Conservation (phyloP, 2,113 vertebrate genomes). For the Brachyistius frenatus region DNA sequence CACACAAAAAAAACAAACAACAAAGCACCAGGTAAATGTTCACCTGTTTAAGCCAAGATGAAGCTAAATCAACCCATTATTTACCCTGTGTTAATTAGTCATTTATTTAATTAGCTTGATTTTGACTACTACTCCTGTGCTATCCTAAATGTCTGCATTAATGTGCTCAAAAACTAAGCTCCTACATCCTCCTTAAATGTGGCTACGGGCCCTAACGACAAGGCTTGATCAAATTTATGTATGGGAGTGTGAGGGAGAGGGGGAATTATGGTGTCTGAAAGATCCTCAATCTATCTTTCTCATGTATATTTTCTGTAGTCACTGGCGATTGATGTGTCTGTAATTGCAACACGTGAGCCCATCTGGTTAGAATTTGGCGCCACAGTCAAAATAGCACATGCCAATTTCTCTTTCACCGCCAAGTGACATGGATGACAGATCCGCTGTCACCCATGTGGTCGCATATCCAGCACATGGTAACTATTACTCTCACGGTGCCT, state of each 20-base stretch:
- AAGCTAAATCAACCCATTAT: too few species aligned
- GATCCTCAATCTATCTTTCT: slow-evolving; percentile 69
- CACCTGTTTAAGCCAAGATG: slow-evolving; percentile 3
- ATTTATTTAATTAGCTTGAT: not conserved
- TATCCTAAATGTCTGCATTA: too few species aligned
- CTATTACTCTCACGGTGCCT: slow-evolving; percentile 74
- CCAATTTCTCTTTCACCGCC: slow-evolving; percentile 77
- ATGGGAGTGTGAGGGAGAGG: slow-evolving; percentile 43
- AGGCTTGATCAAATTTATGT: slow-evolving; percentile 44
- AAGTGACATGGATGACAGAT: slow-evolving; percentile 74
- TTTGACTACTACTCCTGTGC: not conserved
- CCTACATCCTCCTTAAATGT: too few species aligned
- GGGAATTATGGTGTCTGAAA: slow-evolving; percentile 64
- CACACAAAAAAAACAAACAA: too few species aligned
- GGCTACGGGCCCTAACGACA: too few species aligned
- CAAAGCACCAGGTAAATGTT: not conserved
- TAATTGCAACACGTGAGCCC: slow-evolving; percentile 78
- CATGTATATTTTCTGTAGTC: slow-evolving; percentile 78
- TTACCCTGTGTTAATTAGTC: not conserved
- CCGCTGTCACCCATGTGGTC: slow-evolving; percentile 64
- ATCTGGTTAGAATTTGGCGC: slow-evolving; percentile 82
- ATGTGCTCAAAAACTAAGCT: too few species aligned
- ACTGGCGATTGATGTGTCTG: slow-evolving; percentile 67
- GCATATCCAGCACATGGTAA: slow-evolving; percentile 76
- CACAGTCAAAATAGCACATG: slow-evolving; percentile 76